phyloP scores from a whole-genome alignment of 2,888 invertebrate species.

The Synergus laeviventris region DNA sequence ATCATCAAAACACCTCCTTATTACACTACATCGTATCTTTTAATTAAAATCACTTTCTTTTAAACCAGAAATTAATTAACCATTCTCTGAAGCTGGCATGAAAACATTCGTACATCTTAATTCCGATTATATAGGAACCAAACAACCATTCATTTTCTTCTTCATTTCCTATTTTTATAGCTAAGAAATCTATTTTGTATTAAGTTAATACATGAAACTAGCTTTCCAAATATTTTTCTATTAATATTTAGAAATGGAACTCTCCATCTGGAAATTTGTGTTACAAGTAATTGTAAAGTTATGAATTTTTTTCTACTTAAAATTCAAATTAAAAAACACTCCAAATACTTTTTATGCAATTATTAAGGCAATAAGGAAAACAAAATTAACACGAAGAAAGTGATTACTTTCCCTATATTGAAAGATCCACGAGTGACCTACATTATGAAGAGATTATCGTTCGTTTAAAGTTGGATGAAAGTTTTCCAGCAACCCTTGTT shows the following conservation, averaged over 20 bases:
- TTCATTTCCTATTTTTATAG: too few relatives aligned
- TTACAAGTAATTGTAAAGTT: not conserved
- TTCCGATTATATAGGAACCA: too few relatives aligned
- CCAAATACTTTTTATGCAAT: slow-evolving; percentile 14
- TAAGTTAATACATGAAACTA: not conserved
- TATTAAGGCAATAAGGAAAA: slow-evolving; percentile 29
- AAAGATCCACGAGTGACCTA: slow-evolving; percentile 26
- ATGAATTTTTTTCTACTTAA: not conserved
- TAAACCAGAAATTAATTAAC: not conserved
- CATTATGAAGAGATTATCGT: slow-evolving; percentile 27
- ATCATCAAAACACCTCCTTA: not conserved
- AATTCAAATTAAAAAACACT: not conserved
- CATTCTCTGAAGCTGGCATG: not conserved
- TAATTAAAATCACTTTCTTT: not conserved
- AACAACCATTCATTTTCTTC: too few relatives aligned
- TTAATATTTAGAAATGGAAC: not conserved
- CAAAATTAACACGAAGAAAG: slow-evolving; percentile 35
- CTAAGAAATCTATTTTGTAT: too few relatives aligned
- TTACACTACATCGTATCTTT: not conserved
- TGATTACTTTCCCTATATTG: slow-evolving; percentile 36
- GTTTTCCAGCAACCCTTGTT: slow-evolving; percentile 25
- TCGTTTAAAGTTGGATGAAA: slow-evolving; percentile 19
- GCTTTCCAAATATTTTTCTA: not conserved
- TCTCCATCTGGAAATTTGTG: not conserved
- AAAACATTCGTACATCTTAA: too few relatives aligned